Base-by-base conservation (phyloP, 2,888 invertebrate genomes). In the Gryllus longicercus region DNA sequence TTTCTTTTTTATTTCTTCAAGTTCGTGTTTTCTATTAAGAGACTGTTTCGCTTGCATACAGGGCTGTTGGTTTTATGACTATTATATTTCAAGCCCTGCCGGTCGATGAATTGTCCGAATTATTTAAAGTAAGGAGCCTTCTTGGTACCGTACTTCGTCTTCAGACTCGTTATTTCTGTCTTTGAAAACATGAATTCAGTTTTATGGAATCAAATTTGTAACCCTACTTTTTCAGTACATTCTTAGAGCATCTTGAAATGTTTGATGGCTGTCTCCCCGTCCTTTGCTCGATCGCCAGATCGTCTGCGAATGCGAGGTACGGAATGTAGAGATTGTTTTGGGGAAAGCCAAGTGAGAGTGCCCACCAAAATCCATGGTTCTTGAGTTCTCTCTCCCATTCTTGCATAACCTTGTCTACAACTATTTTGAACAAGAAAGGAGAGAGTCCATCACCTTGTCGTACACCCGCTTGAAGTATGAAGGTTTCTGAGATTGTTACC, bases 391-490 rank as follows among this genome's bases (percentile, higher is more conserved):
- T 25, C 49, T 77, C 78, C 78, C 78, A 78, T 78, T 11, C 5
- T 38, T 63, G 16, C 11, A 78, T 2, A 51, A 78, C 38, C 14
- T 23, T 63, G 25, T 78, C 51, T 63, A 63, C 21, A 12, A 63
- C 74, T 18, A 63, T 3, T 12, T 78, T 78, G 78, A 78, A 78
- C 78, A 63, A 25, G 1, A 78, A 10, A 11, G 78, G 63, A 21
- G 78, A 78, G 63, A 74, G 63, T 23, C 78, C 78, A 74, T 78
- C 18, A 23, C 12, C 78, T 78, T 78, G 75, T 50, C 75, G 74
- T 5, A 79, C 75, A 74, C 75, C 75, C 50, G 75, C 11, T 50
- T 21, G 23, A 76, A 76, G 21, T 14, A 2, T 38, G 16, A 76
- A 76, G 76, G 23, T 23, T 76, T 76, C 75, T 5, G 50, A 74